phyloP scores from a whole-genome alignment of 2,888 invertebrate genomes.

The Trichacis sp. region DNA sequence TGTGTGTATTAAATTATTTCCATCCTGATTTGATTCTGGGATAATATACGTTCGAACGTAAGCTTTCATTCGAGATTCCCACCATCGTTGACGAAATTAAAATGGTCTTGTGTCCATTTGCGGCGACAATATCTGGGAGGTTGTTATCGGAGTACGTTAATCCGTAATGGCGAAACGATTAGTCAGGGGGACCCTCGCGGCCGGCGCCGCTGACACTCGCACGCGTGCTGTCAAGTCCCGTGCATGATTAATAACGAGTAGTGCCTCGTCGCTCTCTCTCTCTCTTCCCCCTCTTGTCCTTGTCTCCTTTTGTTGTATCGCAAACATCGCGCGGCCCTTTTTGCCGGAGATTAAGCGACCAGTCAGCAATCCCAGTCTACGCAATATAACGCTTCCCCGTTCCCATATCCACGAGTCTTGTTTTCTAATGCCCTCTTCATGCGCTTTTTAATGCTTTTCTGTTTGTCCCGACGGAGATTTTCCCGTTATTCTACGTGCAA shows the following conservation, averaged over 20 bases:
- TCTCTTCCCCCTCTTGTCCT: conserved; percentile 25
- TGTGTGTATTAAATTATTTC: too few relatives aligned
- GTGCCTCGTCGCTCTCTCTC: conserved; percentile 24
- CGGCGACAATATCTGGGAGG: conserved; percentile 27
- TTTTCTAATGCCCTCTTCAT: conserved; percentile 7
- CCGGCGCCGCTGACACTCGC: conserved; percentile 62
- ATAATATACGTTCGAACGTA: too few relatives aligned
- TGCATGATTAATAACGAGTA: conserved; percentile 66
- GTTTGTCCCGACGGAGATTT: conserved; percentile 11
- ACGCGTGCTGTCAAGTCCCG: conserved; percentile 61
- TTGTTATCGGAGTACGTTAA: conserved; percentile 57
- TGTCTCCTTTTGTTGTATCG: conserved; percentile 18
- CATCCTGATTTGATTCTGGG: too few relatives aligned
- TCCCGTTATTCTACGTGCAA: conserved; percentile 10
- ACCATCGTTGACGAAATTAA: too few relatives aligned
- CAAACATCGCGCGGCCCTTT: conserved; percentile 24
- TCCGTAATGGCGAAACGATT: conserved; percentile 66
- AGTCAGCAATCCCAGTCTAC: conserved; percentile 22
- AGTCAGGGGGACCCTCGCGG: conserved; percentile 53
- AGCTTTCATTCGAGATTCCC: too few relatives aligned
- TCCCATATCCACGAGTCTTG: conserved; percentile 16
- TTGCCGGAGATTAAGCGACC: conserved; percentile 28
- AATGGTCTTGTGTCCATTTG: conserved; percentile 27
- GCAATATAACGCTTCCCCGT: conserved; percentile 20
- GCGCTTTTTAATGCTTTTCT: conserved; percentile 9